These are phyloP conservation scores for Antennarius striatus DNA, from an alignment of 2,113 vertebrate species.

Conservation along the genomic window DNA sequence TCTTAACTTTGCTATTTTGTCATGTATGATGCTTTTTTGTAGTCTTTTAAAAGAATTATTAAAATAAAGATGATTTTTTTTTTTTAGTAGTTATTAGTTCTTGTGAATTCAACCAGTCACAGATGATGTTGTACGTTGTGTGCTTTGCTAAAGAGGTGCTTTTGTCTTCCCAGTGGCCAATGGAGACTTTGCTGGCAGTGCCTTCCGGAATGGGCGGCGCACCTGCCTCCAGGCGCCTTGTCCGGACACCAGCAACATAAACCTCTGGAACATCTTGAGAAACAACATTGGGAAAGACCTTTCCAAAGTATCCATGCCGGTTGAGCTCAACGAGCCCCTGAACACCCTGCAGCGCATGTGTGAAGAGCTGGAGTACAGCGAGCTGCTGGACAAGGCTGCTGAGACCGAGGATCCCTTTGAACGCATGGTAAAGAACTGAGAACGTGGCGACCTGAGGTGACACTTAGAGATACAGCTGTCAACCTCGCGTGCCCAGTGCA, in stretches of 20 bases:
- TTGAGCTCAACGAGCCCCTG: conserved; percentile 97
- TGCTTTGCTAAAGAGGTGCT: not conserved
- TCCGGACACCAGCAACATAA: conserved; percentile 96
- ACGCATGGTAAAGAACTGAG: conserved; percentile 87
- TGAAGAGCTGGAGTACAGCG: conserved; percentile 97
- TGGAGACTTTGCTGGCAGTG: conserved; percentile 91
- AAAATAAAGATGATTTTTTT: not conserved
- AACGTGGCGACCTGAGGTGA: conserved; percentile 1
- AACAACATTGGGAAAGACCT: conserved; percentile 99
- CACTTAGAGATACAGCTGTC: conserved; percentile 23
- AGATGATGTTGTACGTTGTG: not conserved
- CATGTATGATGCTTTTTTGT: not conserved
- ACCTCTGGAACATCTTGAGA: conserved; percentile 98
- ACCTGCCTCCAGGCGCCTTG: conserved; percentile 91
- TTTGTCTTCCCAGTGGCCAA: conserved; percentile 85
- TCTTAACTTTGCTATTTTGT: not conserved
- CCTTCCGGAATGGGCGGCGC: conserved; percentile 93
- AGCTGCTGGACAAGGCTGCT: conserved; percentile 95
- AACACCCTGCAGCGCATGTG: conserved; percentile 99
- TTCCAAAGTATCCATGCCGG: conserved; percentile 99
- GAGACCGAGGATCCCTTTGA: conserved; percentile 93
- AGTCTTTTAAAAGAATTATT: not conserved
- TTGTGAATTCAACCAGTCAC: not conserved
- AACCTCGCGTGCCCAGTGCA: not conserved
- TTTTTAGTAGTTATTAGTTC: too few species aligned